These are phyloP conservation scores for Borostomias antarcticus DNA, from an alignment of 2,797 vertebrate genomes.

Conservation along the genomic window DNA sequence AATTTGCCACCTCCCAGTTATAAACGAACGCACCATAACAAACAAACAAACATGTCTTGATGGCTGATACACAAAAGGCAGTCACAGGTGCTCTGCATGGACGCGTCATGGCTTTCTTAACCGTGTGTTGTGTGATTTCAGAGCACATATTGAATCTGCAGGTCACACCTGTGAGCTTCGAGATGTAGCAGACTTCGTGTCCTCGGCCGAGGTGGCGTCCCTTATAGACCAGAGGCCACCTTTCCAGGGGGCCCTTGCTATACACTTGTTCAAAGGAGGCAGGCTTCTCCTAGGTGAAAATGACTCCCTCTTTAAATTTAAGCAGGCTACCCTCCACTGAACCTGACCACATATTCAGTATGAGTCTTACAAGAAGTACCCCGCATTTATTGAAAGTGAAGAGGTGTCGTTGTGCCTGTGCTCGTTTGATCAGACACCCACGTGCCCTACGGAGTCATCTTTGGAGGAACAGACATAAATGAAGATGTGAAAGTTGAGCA, in stretches of 20 bases:
- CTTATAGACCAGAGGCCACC: conserved; percentile 2
- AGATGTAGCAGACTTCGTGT: conserved; percentile 10
- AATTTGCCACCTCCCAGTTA: no score
- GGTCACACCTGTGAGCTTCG: conserved; percentile 14
- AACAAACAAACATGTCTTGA: no score
- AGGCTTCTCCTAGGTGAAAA: conserved; percentile 13
- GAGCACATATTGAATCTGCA: conserved; percentile 9
- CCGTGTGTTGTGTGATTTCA: conserved; percentile 66
- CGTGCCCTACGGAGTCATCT: conserved; percentile 89
- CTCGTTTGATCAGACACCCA: conserved; percentile 73
- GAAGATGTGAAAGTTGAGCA: conserved; percentile 88
- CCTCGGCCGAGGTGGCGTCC: conserved; percentile 6
- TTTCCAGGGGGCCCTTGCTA: conserved; percentile 13
- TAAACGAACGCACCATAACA: no score
- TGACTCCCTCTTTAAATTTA: no score
- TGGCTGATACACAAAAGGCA: not conserved
- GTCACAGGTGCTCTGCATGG: not conserved
- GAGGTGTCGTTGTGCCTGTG: conserved; percentile 9
- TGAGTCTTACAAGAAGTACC: not conserved
- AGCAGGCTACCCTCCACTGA: conserved; percentile 8
- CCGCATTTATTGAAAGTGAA: not conserved
- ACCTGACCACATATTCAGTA: not conserved
- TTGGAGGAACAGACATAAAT: conserved; percentile 96
- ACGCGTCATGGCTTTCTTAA: not conserved
- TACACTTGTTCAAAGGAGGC: conserved; percentile 15